These are phyloP conservation scores for Drosophila tsacasi DNA, from an alignment of 1,140 invertebrate species.

Conservation along the genomic window DNA sequence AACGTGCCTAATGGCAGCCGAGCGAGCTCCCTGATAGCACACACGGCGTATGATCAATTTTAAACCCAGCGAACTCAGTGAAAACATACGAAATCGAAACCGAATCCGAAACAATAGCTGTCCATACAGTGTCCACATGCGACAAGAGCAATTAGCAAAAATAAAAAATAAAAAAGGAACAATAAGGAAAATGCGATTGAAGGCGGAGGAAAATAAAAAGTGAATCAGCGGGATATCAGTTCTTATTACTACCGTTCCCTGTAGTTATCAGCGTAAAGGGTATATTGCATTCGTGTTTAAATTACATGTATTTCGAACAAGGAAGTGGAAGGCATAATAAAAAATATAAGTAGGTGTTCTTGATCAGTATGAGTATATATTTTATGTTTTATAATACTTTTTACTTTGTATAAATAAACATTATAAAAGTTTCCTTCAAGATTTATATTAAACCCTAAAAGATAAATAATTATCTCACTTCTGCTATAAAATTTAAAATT, in stretches of 20 bases:
- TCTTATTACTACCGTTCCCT: conserved; percentile 10
- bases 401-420: too few relatives aligned
- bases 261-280: conserved; percentile 5
- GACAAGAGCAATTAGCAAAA: conserved; percentile 44
- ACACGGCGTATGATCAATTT: conserved; percentile 45
- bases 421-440: too few relatives aligned
- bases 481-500: neutral
- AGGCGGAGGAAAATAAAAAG: conserved; percentile 37
- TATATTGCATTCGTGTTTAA: conserved; percentile 2
- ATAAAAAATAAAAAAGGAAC: conserved; percentile 5
- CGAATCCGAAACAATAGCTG: conserved; percentile 53
- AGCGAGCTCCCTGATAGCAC: conserved; percentile 58
- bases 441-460: neutral
- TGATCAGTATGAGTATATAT: neutral
- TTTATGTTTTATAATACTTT: too few relatives aligned
- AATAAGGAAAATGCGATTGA: conserved; percentile 4
- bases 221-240: conserved; percentile 71
- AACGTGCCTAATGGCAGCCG: conserved; percentile 70
- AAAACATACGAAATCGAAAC: conserved; percentile 35
- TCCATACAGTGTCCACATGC: conserved; percentile 36
- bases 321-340: neutral
- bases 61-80: conserved; percentile 20
- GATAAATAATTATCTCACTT: neutral
- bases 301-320: neutral
- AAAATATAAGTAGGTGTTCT: neutral